Percentiles rank a stretch among this genome's conserved stretches.
phyloP scores from a whole-genome alignment of 2,888 invertebrate species.

The Pocota personata region DNA sequence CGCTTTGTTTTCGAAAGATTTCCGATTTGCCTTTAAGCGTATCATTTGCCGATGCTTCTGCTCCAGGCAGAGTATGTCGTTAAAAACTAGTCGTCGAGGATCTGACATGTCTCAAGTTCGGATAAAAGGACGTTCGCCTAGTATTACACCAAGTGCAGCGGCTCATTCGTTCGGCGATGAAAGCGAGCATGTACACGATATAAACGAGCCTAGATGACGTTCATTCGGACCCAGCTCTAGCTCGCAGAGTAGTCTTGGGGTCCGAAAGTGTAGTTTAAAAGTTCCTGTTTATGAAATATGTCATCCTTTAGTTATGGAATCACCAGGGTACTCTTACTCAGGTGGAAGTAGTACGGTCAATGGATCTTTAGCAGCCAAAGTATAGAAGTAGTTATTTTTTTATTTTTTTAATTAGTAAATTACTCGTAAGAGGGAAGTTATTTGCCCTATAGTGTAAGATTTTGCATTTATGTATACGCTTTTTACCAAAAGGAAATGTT shows the following conservation, averaged over 20 bases:
- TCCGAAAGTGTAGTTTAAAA: conserved; percentile 80
- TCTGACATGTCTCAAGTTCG: conserved; percentile 85
- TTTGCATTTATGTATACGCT: conserved; percentile 39
- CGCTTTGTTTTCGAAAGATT: conserved; percentile 97
- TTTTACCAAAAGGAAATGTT: not conserved
- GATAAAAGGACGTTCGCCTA: conserved; percentile 84
- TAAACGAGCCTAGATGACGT: conserved; percentile 85
- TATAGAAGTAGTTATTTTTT: conserved; percentile 11
- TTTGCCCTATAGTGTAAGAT: not conserved
- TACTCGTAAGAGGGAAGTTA: not conserved
- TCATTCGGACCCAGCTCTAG: conserved; percentile 82
- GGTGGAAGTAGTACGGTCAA: conserved; percentile 48
- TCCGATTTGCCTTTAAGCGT: conserved; percentile 96
- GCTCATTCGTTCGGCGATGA: conserved; percentile 85
- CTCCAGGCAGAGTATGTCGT: conserved; percentile 82
- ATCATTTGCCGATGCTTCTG: conserved; percentile 95
- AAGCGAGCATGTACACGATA: conserved; percentile 83
- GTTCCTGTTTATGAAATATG: conserved; percentile 82
- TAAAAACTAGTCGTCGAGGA: conserved; percentile 84
- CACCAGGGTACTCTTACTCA: conserved; percentile 80
- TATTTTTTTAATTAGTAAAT: not conserved
- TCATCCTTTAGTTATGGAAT: conserved; percentile 83
- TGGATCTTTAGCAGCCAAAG: conserved; percentile 49
- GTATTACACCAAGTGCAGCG: conserved; percentile 84
- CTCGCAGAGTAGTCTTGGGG: conserved; percentile 81